Conservation (phyloP, 2,797 vertebrate genomes). For the Cryptoprocta ferox region DNA sequence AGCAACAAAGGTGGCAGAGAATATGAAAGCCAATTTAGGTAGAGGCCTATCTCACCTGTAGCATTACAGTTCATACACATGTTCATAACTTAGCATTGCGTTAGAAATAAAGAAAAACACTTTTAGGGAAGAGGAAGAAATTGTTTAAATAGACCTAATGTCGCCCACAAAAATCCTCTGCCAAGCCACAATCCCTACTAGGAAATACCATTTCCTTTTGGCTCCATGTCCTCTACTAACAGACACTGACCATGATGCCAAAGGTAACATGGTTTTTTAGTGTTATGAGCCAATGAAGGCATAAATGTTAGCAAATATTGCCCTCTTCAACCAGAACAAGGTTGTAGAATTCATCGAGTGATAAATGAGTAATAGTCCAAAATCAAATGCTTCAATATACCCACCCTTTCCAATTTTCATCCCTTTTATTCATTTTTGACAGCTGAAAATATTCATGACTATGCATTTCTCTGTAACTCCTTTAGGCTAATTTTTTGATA, state of each 20-base stretch:
- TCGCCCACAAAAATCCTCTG: not conserved
- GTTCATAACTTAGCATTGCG: not conserved
- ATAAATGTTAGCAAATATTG: not conserved
- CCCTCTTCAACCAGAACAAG: not conserved
- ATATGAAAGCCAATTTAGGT: not conserved
- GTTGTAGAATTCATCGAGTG: not conserved
- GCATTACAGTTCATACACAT: not conserved
- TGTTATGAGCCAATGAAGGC: not conserved
- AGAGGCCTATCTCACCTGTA: not conserved
- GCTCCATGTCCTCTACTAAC: not conserved
- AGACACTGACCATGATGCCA: not conserved
- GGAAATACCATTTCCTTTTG: constrained; percentile 47
- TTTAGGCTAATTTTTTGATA: not conserved
- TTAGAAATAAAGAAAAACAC: not conserved
- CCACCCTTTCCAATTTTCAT: not conserved
- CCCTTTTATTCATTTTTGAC: not conserved
- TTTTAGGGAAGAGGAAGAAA: not conserved
- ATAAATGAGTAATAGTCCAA: not conserved
- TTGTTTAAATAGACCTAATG: not conserved
- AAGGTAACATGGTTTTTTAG: not conserved
- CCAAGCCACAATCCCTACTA: not conserved
- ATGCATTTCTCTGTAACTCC: not conserved
- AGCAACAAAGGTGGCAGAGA: not conserved
- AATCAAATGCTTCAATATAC: not conserved
- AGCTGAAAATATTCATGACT: not conserved